Base-by-base conservation (phyloP, 92 coral and sea anemone species). In the Umimayanthus kanabou region DNA sequence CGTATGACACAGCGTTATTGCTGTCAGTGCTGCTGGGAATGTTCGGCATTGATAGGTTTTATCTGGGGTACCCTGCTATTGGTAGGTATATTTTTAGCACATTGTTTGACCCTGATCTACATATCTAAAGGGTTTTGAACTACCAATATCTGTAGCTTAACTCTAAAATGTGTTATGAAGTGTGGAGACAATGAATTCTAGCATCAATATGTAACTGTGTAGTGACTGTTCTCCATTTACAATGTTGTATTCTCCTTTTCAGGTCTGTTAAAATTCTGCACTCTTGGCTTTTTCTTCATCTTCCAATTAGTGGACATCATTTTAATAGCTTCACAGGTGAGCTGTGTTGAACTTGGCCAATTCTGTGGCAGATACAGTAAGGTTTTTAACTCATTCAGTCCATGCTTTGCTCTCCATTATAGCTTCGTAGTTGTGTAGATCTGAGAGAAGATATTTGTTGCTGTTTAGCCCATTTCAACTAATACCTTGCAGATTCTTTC, bases 31-130 rank as follows among this genome's bases (percentile, higher is more conserved):
- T 97, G 84, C 98, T 97, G 65, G 99, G 99, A 70, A 97, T 97
- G 99, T 97, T 97, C 91, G 99, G 99, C 75, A 95, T 97, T 87
- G 99, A 97, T 77, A 93, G 98, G 85, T 97, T 97, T 88, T 97
- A 97, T 80, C 90, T 97, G 73, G 99, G 99, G n/a, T 97, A 97
- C 80, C 99, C 99, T 20, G 99, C 99, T 29, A 92, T 97, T 81
- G 99, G 99, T 97, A 84, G 85, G 93, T 53, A 13, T 1, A 58
- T 45, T 2, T 49, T 43, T 8, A 81, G 55, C 28, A 81, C 4
- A 9, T 50, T 50, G 5, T 9, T 50, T 9, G 57, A 13, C 57
- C 9, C 9, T 50, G 57, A 15, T 50, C 57, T 50, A 50, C 57
- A 50, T 50, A 9, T 50, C 2, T 11, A 50, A 50, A 50, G 2